Evolutionary conservation across 2,888 invertebrate species (phyloP), one percentile per base, ranked within the genome.

Genomic region (Notodonta dromedarius): DNA sequence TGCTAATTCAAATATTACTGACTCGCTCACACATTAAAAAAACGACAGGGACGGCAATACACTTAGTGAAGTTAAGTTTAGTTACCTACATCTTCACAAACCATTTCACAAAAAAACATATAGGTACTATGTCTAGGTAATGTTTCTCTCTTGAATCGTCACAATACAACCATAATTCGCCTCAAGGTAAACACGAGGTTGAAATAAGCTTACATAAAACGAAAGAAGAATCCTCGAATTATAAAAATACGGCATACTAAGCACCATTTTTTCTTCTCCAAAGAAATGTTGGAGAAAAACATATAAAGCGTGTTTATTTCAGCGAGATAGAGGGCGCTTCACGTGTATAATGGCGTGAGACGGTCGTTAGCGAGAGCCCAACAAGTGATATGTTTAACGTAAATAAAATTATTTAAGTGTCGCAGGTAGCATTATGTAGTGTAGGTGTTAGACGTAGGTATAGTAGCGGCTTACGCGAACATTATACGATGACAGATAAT

Each of bases 351-450:
- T 71, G 73, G 77, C 71, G 61, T 71, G 62, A 67, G 66, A 62
- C 63, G 73, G 78, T 79, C 83, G 79, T 83, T 82, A 83, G 70
- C 59, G 40, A 74, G 82, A 82, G 78, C 71, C 73, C 65, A 74
- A 71, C 67, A 60, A 58, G 54, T 65, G 77, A 78, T 82, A 80
- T 74, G 72, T 73, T 73, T 74, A 73, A 77, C 73, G 77, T 76
- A 79, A 80, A 80, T 73, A 76, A 75, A 79, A 82, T 77, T 78
- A 74, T 69, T 70, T 71, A 73, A 70, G 67, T 63, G 63, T 57
- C 63, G 14, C 61, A 60, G 11, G 63, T 56, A 44, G 16, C 5
- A n/a, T 46, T 2, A 7, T 8, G 9, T 42, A 42, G 42, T 42
- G 42, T 12, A 9, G 24, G 24, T 24, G 24, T 24, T 24, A 24